Evolutionary conservation across 2,888 invertebrate species (phyloP), one percentile per base, ranked within the genome.

Genomic region (Leptopilina drosophilae): DNA sequence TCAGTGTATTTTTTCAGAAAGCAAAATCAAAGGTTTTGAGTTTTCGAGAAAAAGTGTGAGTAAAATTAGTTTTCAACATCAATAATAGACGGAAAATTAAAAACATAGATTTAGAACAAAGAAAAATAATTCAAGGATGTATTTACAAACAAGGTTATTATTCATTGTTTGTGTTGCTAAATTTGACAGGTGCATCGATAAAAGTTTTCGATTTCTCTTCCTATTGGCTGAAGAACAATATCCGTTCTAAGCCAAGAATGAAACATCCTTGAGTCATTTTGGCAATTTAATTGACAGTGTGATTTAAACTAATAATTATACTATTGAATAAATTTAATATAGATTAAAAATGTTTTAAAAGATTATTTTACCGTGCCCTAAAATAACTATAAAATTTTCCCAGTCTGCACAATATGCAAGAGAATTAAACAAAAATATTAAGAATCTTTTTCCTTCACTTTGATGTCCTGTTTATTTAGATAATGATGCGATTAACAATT

Each of bases 61-160:
- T 20, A 12, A 26, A 49, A 26, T 9, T 67, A 6, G 46, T 12
- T 49, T 49, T 0, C 8, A 73, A 73, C 73, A 73, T 56, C n/a
- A n/a, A 73, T 7, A 56, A 73, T 7, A 56, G 40, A 26, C 9
- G n/a, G 14, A 33, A 59, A 56, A n/a, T n/a, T 73, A 53, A 6
- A 20, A 26, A 69, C 33, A 69, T 14, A 11, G 9, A 64, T 53
- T 73, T 53, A 53, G 4, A 69, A 9, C 53, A 53, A 14, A 56
- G 69, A 26, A 56, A 73, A 73, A 73, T 73, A 73, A 73, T 40
- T 73, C 73, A 73, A 73, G 73, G 73, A 73, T 53, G 26, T 59
- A 7, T 33, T 33, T 56, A 53, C 53, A 33, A 15, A 8, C 53
- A n/a, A 73, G 56, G 56, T 56, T 53, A 56, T 53, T 73, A 73